Conservation (phyloP, 1,140 invertebrate genomes). For the Carposina sasakii region DNA sequence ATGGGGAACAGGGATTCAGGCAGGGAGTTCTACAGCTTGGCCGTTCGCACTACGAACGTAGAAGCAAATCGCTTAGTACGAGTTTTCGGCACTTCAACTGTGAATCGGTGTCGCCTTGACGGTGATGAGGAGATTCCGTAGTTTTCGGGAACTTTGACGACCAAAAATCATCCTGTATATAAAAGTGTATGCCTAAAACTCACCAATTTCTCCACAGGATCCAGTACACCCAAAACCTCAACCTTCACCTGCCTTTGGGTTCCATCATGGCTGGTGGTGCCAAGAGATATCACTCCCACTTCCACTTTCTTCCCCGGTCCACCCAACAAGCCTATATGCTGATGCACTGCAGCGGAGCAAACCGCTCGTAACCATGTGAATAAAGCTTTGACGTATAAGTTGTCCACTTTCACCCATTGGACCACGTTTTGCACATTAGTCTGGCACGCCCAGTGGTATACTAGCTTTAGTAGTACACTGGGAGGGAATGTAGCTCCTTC, state of each 20-base stretch:
- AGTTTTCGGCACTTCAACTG: too few species aligned
- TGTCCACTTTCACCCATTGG: constrained; percentile 86
- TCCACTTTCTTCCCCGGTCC: constrained; percentile 79
- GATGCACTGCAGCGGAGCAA: constrained; percentile 84
- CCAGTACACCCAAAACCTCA: constrained; percentile 89
- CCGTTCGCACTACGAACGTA: too few species aligned
- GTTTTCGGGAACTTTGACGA: too few species aligned
- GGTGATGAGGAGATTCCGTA: too few species aligned
- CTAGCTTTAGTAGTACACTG: constrained; percentile 84
- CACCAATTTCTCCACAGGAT: constrained; percentile 80
- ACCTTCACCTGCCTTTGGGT: constrained; percentile 89
- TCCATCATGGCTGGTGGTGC: constrained; percentile 88
- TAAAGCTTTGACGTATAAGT: constrained; percentile 73
- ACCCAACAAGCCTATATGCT: constrained; percentile 81
- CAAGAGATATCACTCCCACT: constrained; percentile 91
- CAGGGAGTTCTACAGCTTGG: too few species aligned
- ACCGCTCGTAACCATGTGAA: constrained; percentile 85
- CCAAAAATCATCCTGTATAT: too few species aligned
- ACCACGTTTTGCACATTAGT: constrained; percentile 90
- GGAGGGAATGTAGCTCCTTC: constrained; percentile 87
- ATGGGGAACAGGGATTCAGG: too few species aligned
- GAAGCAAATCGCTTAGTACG: too few species aligned
- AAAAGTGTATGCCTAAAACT: too few species aligned
- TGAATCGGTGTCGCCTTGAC: too few species aligned
- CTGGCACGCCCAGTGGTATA: constrained; percentile 93